Evolutionary conservation across 2,113 vertebrate genomes (phyloP).

Genomic region (Poecile atricapillus): DNA sequence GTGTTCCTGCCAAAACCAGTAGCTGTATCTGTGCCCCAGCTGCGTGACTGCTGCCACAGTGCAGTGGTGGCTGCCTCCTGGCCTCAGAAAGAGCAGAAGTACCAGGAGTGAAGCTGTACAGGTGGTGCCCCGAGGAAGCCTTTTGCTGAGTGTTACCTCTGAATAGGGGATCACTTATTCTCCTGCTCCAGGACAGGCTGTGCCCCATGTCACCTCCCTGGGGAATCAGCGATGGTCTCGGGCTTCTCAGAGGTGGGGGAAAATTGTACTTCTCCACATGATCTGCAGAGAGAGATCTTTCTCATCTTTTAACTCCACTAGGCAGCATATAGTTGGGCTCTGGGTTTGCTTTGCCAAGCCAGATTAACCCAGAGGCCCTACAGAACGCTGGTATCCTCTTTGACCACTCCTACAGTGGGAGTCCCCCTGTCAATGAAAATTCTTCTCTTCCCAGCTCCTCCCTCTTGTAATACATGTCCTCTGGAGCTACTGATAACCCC

Average conservation of each 20-base stretch:
- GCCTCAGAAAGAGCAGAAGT: not conserved
- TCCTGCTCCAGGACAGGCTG: not conserved
- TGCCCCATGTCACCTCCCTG: not conserved
- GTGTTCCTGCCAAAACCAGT: not conserved
- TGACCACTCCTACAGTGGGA: not conserved
- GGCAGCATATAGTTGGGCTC: not conserved
- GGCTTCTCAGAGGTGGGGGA: not conserved
- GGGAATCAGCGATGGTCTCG: accelerated
- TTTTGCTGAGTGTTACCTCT: not conserved
- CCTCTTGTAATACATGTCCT: not conserved
- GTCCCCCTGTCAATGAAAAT: not conserved
- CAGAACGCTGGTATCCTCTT: not conserved
- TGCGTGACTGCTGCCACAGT: not conserved
- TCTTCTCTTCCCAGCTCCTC: not conserved
- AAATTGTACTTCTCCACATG: not conserved
- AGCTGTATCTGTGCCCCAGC: not conserved
- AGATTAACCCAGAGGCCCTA: not conserved
- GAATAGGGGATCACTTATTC: not conserved
- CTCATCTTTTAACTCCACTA: not conserved
- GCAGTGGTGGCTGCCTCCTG: not conserved
- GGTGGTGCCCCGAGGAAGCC: not conserved
- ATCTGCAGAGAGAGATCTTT: not conserved
- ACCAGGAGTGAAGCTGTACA: not conserved
- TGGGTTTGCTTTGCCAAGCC: not conserved
- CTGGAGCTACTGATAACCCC: not conserved